Evolutionary conservation across 2,888 invertebrate genomes (phyloP).

Genomic region (Rambutsinella grinnellia): DNA sequence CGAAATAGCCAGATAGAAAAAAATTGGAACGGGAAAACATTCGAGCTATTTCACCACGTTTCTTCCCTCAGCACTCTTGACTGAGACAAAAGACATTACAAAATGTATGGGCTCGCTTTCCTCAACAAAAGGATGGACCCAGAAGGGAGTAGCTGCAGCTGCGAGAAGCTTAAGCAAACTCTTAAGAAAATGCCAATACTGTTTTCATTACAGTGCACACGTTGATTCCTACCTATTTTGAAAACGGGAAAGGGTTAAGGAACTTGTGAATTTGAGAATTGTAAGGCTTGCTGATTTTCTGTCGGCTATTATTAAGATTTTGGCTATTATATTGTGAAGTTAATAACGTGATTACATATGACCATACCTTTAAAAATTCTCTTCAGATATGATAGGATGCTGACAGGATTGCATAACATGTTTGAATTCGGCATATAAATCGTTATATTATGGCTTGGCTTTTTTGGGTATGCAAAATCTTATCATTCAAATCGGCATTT

Average conservation of each 20-base stretch:
- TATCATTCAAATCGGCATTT: too few relatives aligned
- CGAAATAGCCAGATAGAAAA: neutral
- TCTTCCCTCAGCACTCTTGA: neutral
- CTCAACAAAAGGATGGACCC: neutral
- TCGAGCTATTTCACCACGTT: neutral
- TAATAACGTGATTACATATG: neutral
- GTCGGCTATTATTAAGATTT: neutral
- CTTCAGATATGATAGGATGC: neutral
- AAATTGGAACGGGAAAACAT: neutral
- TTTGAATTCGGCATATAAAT: too few relatives aligned
- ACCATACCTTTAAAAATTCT: neutral
- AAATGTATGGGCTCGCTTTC: neutral
- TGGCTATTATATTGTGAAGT: neutral
- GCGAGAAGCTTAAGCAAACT: neutral
- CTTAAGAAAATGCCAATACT: neutral
- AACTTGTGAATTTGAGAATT: conserved; percentile 25
- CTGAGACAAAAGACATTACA: neutral
- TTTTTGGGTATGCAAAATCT: too few relatives aligned
- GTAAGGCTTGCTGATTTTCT: neutral
- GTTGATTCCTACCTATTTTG: neutral
- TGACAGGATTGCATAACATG: too few relatives aligned
- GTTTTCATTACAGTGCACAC: neutral
- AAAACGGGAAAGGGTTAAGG: conserved; percentile 40
- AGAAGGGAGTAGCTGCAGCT: neutral
- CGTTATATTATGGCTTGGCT: too few relatives aligned